A percentile compares a stretch with the other conserved stretches of the same genome.
phyloP scores from a whole-genome alignment of 1,140 invertebrate genomes.

The Apis dorsata region DNA sequence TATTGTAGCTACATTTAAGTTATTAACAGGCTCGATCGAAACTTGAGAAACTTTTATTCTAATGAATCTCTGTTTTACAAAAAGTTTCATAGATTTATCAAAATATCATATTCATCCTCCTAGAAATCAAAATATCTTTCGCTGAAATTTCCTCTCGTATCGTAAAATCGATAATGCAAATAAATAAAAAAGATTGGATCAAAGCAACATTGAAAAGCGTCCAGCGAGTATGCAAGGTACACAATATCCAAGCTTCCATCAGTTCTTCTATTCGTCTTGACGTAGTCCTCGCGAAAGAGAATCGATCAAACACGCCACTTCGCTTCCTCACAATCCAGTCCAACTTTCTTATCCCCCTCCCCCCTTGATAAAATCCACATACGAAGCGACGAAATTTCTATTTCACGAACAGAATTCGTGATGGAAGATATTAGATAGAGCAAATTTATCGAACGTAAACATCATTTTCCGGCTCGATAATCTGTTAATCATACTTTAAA shows the following conservation, averaged over 20 bases:
- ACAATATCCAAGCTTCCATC: conserved; percentile 5
- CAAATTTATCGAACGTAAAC: not conserved
- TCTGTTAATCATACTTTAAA: no score
- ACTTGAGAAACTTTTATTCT: not conserved
- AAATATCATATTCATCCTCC: no score
- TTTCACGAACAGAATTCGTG: conserved; percentile 50
- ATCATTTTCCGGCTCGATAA: no score
- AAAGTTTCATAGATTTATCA: no score
- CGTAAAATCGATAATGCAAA: not conserved
- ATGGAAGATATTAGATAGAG: not conserved
- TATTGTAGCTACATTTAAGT: not conserved
- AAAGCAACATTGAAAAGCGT: not conserved
- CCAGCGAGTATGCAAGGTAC: not conserved
- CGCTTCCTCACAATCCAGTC: not conserved
- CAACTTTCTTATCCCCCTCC: conserved; percentile 28
- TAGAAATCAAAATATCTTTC: not conserved
- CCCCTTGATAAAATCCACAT: not conserved
- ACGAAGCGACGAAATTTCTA: conserved; percentile 48
- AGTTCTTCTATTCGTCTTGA: not conserved
- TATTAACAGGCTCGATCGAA: not conserved
- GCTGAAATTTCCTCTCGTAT: not conserved
- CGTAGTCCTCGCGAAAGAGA: not conserved
- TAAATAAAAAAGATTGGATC: no score
- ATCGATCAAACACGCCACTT: conserved; percentile 22
- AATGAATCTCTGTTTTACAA: no score